Evolutionary conservation across 2,888 invertebrate genomes (phyloP), one percentile per base, ranked within the genome.

Genomic region (Sminthurinus aureus): DNA sequence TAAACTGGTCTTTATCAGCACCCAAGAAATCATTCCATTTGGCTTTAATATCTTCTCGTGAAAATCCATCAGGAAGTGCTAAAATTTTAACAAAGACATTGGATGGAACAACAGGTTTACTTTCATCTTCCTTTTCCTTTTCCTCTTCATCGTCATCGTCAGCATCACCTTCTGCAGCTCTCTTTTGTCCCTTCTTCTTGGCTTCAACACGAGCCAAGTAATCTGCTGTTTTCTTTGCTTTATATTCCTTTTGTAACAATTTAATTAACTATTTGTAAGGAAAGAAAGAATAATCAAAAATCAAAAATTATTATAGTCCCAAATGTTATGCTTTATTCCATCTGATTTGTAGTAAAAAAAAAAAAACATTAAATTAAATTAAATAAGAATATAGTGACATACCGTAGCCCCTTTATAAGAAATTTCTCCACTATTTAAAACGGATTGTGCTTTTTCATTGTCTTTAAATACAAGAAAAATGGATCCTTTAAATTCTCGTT

Each of bases 381-480:
- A n/a, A n/a, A n/a, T n/a, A n/a, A n/a, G n/a, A n/a, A n/a, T n/a
- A 74, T 12, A 38, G 24, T 22, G 24, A 69, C n/a, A 81, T 79
- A 86, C 75, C 50, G 80, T 80, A 22, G 80, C 73, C 69, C 84
- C 81, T 50, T 81, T 76, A 58, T 84, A 83, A 15, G 81, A 22
- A 22, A 79, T 84, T 79, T 83, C 86, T 82, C 84, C 85, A 73
- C 82, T 85, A 71, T 88, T 85, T 67, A 84, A 85, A 51, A 88
- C 76, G 8, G 90, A 86, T 58, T 90, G 90, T 8, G 85, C 86
- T 89, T 93, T 93, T 82, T 97, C 97, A 81, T 93, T 92, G 52
- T 93, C 94, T 89, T 94, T 93, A 90, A 98, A 99, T 8, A 96
- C 95, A 13, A 94, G 93, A 90, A 98, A 98, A 78, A 98, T 94